These are phyloP conservation scores for Megathymus violae DNA, from an alignment of 1,140 invertebrate species.

Conservation along the genomic window DNA sequence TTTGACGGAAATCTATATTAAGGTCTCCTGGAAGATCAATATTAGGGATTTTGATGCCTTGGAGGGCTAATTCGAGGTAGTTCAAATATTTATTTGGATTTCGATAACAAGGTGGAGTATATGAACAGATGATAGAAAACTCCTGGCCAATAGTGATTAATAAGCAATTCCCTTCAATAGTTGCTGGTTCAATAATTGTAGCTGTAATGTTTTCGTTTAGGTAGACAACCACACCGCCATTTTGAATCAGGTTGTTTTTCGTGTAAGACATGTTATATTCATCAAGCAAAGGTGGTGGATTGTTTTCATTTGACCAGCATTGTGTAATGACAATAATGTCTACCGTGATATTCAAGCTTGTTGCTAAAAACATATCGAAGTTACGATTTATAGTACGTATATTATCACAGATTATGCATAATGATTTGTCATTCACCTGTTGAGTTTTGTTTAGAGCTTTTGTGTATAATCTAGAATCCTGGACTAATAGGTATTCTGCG, in stretches of 20 bases:
- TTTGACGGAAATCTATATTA: constrained; percentile 8
- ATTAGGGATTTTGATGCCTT: constrained; percentile 7
- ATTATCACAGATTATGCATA: constrained; percentile 15
- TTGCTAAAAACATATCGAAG: constrained; percentile 34
- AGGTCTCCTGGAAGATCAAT: background rate
- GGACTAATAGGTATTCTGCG: background rate
- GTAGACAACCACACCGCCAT: constrained; percentile 35
- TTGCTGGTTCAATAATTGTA: background rate
- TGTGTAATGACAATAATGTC: constrained; percentile 38
- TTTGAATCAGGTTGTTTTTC: constrained; percentile 27
- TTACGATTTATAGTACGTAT: constrained; percentile 34
- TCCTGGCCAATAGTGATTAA: background rate
- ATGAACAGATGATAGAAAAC: constrained; percentile 27
- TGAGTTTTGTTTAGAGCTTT: background rate
- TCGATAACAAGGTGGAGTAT: constrained; percentile 24
- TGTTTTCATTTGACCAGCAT: constrained; percentile 30
- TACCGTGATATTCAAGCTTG: too few relatives aligned
- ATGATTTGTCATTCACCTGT: background rate
- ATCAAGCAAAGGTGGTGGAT: constrained; percentile 16
- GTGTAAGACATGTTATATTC: constrained; percentile 28
- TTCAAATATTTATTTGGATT: constrained; percentile 25
- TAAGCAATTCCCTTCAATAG: constrained; percentile 32
- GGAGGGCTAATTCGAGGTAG: constrained; percentile 3
- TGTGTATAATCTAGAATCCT: background rate
- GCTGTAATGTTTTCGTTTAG: background rate